These are phyloP conservation scores for Pseudocheirus occidentalis DNA, from an alignment of 2,797 vertebrate genomes.

Conservation along the genomic window DNA sequence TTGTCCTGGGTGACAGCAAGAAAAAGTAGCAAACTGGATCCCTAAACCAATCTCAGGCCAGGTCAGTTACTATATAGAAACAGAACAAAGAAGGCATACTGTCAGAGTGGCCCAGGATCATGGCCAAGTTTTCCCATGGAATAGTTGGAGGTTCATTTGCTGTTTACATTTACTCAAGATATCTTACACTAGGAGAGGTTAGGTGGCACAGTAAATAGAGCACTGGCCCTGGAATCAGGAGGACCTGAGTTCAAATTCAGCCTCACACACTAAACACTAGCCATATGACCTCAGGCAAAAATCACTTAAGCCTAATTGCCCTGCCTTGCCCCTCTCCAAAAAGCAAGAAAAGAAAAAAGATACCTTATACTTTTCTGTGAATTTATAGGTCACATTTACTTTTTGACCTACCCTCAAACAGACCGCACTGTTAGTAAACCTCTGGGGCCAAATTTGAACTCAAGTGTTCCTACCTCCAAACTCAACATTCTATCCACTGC, in stretches of 20 bases:
- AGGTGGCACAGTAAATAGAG: too few relatives aligned
- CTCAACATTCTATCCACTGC: rapidly evolving
- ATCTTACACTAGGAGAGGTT: neutral
- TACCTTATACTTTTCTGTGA: neutral
- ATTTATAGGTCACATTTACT: neutral
- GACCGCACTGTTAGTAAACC: neutral
- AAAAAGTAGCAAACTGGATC: neutral
- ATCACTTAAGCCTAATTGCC: too few relatives aligned
- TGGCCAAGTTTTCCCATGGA: neutral
- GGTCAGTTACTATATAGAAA: neutral
- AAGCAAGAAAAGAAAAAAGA: neutral
- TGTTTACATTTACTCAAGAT: neutral
- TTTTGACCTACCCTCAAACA: neutral
- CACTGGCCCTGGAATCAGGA: too few relatives aligned
- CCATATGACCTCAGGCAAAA: too few relatives aligned
- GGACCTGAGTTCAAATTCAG: too few relatives aligned
- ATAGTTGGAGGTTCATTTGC: neutral
- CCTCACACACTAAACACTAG: too few relatives aligned
- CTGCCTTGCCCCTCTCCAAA: too few relatives aligned
- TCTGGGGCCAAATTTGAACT: neutral
- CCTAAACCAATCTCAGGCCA: neutral
- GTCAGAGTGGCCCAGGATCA: too few relatives aligned
- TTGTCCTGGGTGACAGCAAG: neutral
- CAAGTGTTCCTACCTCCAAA: neutral
- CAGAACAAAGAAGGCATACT: neutral